Evolutionary conservation across 2,797 vertebrate genomes (phyloP), one percentile per base, ranked within the genome.

Genomic region (Myiotriccus ornatus): DNA sequence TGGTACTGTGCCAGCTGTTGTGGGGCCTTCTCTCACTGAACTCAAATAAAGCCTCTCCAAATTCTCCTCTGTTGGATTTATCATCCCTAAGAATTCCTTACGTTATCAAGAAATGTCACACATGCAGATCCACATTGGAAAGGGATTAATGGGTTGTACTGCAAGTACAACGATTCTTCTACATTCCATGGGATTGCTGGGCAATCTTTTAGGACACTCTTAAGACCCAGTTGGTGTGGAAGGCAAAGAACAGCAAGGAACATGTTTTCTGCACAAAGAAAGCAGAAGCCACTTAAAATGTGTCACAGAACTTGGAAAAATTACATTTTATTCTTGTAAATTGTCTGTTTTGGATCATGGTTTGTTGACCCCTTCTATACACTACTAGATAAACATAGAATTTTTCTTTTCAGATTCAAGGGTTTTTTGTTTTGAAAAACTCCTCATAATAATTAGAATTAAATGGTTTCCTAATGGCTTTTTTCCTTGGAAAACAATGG

Each of bases 401-500:
- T 60, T 77, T 87, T 93, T 22, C 17, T 93, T 95, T 94, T 89
- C 55, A 39, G 75, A 63, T 84, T 65, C 44, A 68, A 81, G 27
- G 10, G 8, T 10, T 78, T 89, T 93, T 87, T 87, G 22, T 88
- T 94, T 93, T 93, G 27, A 59, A 87, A 83, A 71, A 65, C 6
- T 55, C 23, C 14, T 75, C 39, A 53, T 71, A 75, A 81, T 89
- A 92, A 92, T 92, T 86, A 76, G 55, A 91, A 93, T 81, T 78
- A 95, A 92, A 88, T 92, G 79, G 28, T 43, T 87, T 93, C 84
- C 18, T 78, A 95, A 65, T 92, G 62, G 69, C 39, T 39, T 84
- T 87, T 96, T 92, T 39, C 62, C 62, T 92, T 87, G 82, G 32
- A 92, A 94, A 96, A 94, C 87, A 90, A 64, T 94, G 91, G 59